Percentiles rank a stretch among this genome's conserved stretches.
Conservation (phyloP, 53 echinoderm and acorn worm genomes). For the Holothuria leucospilota region DNA sequence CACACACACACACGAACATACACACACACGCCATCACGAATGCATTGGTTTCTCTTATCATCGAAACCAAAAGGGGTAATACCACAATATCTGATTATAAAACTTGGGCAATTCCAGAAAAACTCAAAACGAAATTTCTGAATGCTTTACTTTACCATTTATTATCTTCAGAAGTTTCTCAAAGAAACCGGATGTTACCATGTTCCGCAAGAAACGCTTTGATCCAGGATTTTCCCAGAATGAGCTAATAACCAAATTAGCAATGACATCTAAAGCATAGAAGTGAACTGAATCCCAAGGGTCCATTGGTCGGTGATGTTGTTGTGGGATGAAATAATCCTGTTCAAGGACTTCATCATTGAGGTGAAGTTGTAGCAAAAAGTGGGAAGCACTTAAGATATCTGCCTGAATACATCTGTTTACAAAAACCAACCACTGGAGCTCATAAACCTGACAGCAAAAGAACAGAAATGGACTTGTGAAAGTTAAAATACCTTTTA, state of each 20-base stretch:
- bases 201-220: conserved; percentile 13
- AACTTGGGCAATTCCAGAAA: no score
- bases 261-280: conserved; percentile 69
- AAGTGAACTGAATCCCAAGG: conserved; percentile 83
- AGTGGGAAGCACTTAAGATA: conserved; percentile 65
- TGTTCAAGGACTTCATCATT: conserved; percentile 21
- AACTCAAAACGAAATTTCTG: no score
- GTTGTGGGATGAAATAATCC: neutral
- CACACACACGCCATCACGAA: no score
- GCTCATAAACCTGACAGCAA: conserved; percentile 37
- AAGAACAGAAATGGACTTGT: neutral
- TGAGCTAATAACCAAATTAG: conserved; percentile 66
- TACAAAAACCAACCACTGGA: conserved; percentile 48
- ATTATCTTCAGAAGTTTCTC: conserved; percentile 14
- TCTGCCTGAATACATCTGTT: conserved; percentile 66
- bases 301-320: conserved; percentile 28
- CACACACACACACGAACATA: no score
- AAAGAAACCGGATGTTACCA: conserved; percentile 15
- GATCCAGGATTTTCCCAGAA: conserved; percentile 49
- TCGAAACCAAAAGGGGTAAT: no score
- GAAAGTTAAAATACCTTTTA: neutral
- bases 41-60: no score
- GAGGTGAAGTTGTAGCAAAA: conserved; percentile 66
- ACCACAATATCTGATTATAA: no score
- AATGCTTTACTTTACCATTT: neutral